A percentile compares a stretch with the other conserved stretches of the same genome.
Conservation (phyloP, 2,113 vertebrate genomes). For the Misgurnus anguillicaudatus region DNA sequence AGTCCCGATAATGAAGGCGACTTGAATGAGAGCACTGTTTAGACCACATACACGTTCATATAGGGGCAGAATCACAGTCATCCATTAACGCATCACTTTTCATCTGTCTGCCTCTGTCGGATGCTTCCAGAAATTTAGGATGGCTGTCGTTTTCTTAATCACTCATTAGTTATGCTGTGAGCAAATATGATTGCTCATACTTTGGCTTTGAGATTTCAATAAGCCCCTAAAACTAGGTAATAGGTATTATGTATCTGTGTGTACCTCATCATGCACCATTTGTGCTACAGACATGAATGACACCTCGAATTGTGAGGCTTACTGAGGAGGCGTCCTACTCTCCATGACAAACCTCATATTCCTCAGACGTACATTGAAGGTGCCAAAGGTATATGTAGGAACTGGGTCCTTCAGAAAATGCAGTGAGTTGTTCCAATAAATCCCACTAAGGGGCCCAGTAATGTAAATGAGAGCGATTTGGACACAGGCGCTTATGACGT, state of each 20-base stretch:
- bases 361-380: too few relatives aligned
- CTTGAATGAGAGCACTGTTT: constrained; percentile 20
- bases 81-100: constrained; percentile 6
- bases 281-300: background rate
- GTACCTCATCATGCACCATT: background rate
- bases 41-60: constrained; percentile 11
- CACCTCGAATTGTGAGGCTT: background rate
- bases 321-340: too few relatives aligned
- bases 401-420: too few relatives aligned
- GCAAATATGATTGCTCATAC: background rate
- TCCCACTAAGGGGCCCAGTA: too few relatives aligned
- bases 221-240: background rate
- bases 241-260: background rate
- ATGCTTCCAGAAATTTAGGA: background rate
- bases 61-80: constrained; percentile 3
- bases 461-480: too few relatives aligned
- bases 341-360: too few relatives aligned
- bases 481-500: too few relatives aligned
- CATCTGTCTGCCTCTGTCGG: background rate
- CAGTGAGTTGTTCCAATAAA: too few relatives aligned
- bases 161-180: background rate
- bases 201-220: background rate
- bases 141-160: background rate
- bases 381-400: too few relatives aligned
- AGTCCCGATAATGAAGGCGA: background rate